phyloP scores from a whole-genome alignment of 2,113 vertebrate genomes.

The Dipodomys ordii region DNA sequence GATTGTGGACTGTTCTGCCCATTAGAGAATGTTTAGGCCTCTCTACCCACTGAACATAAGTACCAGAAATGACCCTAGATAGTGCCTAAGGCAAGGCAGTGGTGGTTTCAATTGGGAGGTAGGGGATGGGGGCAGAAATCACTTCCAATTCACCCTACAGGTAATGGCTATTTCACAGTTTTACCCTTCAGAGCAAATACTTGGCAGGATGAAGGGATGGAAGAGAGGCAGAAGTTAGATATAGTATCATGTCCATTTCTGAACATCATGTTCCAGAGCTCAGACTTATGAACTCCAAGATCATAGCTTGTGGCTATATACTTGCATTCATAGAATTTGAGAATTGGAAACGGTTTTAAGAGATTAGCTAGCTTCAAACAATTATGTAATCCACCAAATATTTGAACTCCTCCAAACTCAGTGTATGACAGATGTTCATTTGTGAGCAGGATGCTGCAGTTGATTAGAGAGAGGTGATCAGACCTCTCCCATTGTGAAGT shows the following conservation, averaged over 20 bases:
- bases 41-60: neutral
- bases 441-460: neutral
- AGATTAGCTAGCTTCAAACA: slow-evolving; percentile 4
- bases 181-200: neutral
- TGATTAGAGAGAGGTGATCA: neutral
- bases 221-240: neutral
- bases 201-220: neutral
- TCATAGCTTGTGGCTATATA: neutral
- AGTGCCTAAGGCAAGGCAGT: neutral
- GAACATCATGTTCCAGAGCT: neutral
- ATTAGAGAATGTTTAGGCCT: neutral
- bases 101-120: neutral
- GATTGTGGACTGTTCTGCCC: neutral
- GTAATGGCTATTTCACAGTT: neutral
- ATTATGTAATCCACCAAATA: neutral
- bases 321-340: neutral
- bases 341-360: neutral
- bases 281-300: neutral
- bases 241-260: neutral
- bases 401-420: neutral
- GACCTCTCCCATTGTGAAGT: neutral
- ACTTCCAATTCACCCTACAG: rapidly evolving
- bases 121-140: neutral
- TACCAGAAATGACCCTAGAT: neutral
- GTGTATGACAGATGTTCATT: neutral